Base-by-base conservation (phyloP, 1,140 invertebrate genomes). In the Drosophila lacteicornis region DNA sequence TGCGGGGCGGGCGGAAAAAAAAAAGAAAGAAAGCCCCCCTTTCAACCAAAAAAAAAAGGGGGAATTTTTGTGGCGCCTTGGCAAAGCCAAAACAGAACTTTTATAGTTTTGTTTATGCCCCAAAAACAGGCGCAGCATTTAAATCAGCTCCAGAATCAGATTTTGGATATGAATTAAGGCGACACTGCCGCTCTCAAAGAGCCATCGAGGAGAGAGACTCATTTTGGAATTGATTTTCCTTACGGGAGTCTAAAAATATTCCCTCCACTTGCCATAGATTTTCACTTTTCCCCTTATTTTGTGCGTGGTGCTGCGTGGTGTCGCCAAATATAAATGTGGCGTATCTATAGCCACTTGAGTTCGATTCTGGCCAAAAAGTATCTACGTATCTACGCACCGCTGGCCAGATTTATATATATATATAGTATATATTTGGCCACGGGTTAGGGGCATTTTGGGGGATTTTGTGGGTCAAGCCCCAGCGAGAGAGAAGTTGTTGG, bases 21-120 rank as follows among this genome's bases (percentile, higher is more conserved):
- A 9, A 33, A 36, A 11, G 33, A 36, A 36, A 36, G 33, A 36
- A 36, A 36, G 33, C 33, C 33, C 33, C 33, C 33, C 9, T 36
- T 36, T 36, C 9, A 36, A 36, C 33, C 56, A 45, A 56, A 22
- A 33, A 38, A 59, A 66, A 45, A 47, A 46, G 27, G 25, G 17
- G 25, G n/a, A 49, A 59, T 77, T 82, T 79, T 63, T 86, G 80
- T 88, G 83, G 83, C 83, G 83, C 80, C 83, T 83, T 61, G 50
- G 43, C 66, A 47, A 70, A 76, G 59, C 42, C 62, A 73, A 68
- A 56, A 68, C 58, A 63, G 47, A 73, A 63, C 63, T 86, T 86
- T 86, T 86, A 86, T 86, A 83, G 83, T 79, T 86, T 86, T 86
- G 83, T 86, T 86, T 86, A 87, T 87, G 77, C 70, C 65, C 61